Evolutionary conservation across 2,888 invertebrate genomes (phyloP), one percentile per base, ranked within the genome.

Genomic region (Crepidodera aurea): DNA sequence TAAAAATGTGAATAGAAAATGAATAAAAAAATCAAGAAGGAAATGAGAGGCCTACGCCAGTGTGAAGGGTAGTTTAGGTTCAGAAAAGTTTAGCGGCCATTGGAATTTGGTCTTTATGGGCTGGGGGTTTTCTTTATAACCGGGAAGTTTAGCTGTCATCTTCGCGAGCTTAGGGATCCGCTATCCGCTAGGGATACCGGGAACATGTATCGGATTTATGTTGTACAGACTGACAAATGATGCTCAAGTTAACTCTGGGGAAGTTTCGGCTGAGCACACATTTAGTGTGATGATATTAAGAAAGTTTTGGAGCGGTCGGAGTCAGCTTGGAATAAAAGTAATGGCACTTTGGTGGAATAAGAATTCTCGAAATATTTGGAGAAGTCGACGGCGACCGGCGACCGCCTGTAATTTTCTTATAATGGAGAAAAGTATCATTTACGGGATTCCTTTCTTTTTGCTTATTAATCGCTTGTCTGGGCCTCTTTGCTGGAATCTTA

Each of bases 151-250:
- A 42, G 50, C 50, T 63, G 63, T 63, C 63, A 63, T 63, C 54
- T 63, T 63, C 57, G 22, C 44, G 51, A 50, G 27, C 50, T 55
- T 15, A 8, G 56, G 51, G 55, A 51, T 40, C 51, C 61, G 40
- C 58, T 61, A 57, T 60, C 64, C 69, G 64, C 66, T 62, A 53
- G 72, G 71, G 69, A 70, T 64, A 66, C 66, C 57, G 69, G 68
- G 69, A 73, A 72, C 72, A 75, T 78, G 77, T 78, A 77, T 78
- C 75, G 76, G 77, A 78, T 78, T 78, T 78, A 78, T 77, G 74
- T 73, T 75, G 74, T 75, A 75, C 75, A 73, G 74, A 72, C 75
- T 78, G 79, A 79, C 78, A 79, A 79, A 79, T 77, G 77, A 77
- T 74, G 73, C 72, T 68, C 67, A 74, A 75, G 74, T 73, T 74